Evolutionary conservation across 2,888 invertebrate genomes (phyloP), one percentile per base, ranked within the genome.

Genomic region (Fabriciana adippe): DNA sequence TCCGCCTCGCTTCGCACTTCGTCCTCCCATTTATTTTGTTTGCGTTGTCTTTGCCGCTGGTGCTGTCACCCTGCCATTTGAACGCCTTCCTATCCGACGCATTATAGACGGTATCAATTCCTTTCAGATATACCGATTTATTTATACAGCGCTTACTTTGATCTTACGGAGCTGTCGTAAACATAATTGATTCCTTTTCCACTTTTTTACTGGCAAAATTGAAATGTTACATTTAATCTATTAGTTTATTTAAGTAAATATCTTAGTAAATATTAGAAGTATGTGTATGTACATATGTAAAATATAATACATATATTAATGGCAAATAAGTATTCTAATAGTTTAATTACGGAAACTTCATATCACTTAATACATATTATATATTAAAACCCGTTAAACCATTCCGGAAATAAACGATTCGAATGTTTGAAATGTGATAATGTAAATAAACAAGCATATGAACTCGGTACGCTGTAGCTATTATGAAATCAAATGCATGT

Each of bases 21-120:
- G 77, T 86, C 87, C 88, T 85, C 85, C 86, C 87, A 90, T 89
- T 90, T 91, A 88, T 90, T 89, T 90, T 86, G 88, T 89, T 87
- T 90, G 82, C 85, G 87, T 86, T 90, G 88, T 90, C 87, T 91
- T 87, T 89, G 83, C 84, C 81, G 61, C 67, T 69, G 69, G 64
- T 67, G 82, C 85, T 88, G 89, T 89, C 90, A 87, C 83, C 80
- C 80, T 84, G 83, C 86, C 84, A 88, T 86, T 89, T 89, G 88
- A 86, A 87, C 85, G 86, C 81, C 87, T 87, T 85, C 82, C 86
- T 82, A 87, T 88, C 85, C 81, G 76, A 83, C 81, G 85, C 84
- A 87, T 88, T 88, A 89, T 88, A 84, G 86, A 85, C 85, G 86
- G 82, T 85, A 90, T 89, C 88, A 87, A 89, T 88, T 89, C 82